Evolutionary conservation across 1,140 invertebrate species (phyloP).

Genomic region (Camponotus floridanus): DNA sequence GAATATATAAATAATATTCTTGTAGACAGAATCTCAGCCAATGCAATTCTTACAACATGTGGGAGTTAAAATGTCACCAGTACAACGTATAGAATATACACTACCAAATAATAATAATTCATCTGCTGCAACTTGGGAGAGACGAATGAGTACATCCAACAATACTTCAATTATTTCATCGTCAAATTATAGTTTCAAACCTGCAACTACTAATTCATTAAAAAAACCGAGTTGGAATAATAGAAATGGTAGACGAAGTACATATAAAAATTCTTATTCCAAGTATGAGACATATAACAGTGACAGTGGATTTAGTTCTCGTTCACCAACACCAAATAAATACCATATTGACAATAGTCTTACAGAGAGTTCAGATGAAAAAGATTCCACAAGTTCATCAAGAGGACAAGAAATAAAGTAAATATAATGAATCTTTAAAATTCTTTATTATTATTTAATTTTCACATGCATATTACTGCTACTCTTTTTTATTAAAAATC

Average conservation of each 20-base stretch:
- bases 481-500: neutral
- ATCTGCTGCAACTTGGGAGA: slow-evolving; percentile 74
- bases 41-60: slow-evolving; percentile 81
- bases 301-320: slow-evolving; percentile 83
- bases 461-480: neutral
- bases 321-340: slow-evolving; percentile 83
- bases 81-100: slow-evolving; percentile 75
- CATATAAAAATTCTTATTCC: slow-evolving; percentile 73
- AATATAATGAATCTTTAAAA: slow-evolving; percentile 42
- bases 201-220: slow-evolving; percentile 72
- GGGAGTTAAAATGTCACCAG: slow-evolving; percentile 79
- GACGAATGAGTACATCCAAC: slow-evolving; percentile 72
- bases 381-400: slow-evolving; percentile 81
- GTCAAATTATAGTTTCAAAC: slow-evolving; percentile 75
- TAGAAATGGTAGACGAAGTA: slow-evolving; percentile 78
- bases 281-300: slow-evolving; percentile 79
- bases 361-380: slow-evolving; percentile 83
- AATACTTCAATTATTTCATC: slow-evolving; percentile 73
- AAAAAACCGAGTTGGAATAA: slow-evolving; percentile 83
- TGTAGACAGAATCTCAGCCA: slow-evolving; percentile 79
- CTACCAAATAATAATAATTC: slow-evolving; percentile 73
- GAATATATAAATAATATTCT: slow-evolving; percentile 65
- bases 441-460: neutral
- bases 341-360: slow-evolving; percentile 79
- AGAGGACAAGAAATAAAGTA: slow-evolving; percentile 80